These are phyloP conservation scores for Anoura caudifer DNA, from an alignment of 2,113 vertebrate genomes.

Conservation along the genomic window DNA sequence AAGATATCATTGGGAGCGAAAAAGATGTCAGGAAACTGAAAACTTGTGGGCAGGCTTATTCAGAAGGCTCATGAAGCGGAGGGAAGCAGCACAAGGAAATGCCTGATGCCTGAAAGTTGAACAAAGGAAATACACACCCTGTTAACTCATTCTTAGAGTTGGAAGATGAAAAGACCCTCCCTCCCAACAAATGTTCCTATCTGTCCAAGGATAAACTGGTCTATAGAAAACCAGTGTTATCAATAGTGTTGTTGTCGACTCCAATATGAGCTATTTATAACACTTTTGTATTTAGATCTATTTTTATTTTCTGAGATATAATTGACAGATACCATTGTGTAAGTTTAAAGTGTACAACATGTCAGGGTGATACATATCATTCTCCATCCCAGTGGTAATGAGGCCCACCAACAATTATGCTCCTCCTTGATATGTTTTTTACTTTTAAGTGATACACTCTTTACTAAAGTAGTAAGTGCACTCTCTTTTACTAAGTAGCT, in stretches of 20 bases:
- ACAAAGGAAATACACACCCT: not conserved
- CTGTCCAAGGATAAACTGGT: fast-evolving
- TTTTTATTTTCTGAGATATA: not conserved
- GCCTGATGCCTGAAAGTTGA: not conserved
- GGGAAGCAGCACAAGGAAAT: not conserved
- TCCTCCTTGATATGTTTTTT: not conserved
- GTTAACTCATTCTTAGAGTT: not conserved
- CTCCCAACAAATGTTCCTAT: not conserved
- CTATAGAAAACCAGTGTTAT: not conserved
- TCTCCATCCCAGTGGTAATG: not conserved
- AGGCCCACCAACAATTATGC: not conserved
- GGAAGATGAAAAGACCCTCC: not conserved
- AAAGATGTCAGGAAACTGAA: not conserved
- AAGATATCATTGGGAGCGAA: not conserved
- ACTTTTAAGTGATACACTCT: not conserved
- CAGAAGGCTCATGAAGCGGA: not conserved
- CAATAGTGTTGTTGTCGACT: not conserved
- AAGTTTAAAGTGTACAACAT: not conserved
- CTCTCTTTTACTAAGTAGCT: not conserved
- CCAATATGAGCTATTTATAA: not conserved
- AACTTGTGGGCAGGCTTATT: not conserved
- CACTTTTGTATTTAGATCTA: not conserved
- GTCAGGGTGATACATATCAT: not conserved
- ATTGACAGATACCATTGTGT: not conserved
- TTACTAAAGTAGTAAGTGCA: not conserved